Evolutionary conservation across 2,888 invertebrate species (phyloP).

Genomic region (Bellardia pandia): DNA sequence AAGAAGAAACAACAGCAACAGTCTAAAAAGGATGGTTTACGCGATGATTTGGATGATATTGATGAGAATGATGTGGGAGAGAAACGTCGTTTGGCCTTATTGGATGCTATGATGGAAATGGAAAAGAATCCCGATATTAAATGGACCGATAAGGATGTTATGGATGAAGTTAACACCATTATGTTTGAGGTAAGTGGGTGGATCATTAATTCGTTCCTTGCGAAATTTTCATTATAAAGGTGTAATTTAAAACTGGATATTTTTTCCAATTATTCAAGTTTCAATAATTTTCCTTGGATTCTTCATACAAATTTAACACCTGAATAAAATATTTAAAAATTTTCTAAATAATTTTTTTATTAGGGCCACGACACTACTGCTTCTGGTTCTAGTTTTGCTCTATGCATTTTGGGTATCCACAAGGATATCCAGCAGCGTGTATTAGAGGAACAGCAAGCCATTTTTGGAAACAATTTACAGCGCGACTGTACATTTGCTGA

Average conservation of each 20-base stretch:
- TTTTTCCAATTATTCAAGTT: too few relatives aligned
- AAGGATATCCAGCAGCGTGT: slow-evolving; percentile 91
- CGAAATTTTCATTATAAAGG: too few relatives aligned
- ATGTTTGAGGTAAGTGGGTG: slow-evolving; percentile 89
- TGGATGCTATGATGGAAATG: slow-evolving; percentile 94
- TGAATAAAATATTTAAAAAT: not conserved
- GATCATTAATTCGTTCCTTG: not conserved
- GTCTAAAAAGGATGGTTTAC: slow-evolving; percentile 85
- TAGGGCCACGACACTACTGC: slow-evolving; percentile 93
- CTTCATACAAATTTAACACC: too few relatives aligned
- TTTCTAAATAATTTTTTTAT: not conserved
- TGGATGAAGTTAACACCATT: slow-evolving; percentile 94
- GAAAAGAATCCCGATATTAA: slow-evolving; percentile 89
- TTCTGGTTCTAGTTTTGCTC: slow-evolving; percentile 93
- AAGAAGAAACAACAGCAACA: slow-evolving; percentile 61
- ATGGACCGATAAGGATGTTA: slow-evolving; percentile 91
- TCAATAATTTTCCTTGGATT: too few relatives aligned
- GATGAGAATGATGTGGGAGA: slow-evolving; percentile 91
- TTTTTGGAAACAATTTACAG: slow-evolving; percentile 90
- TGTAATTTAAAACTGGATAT: too few relatives aligned
- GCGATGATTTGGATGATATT: slow-evolving; percentile 91
- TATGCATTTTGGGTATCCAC: slow-evolving; percentile 92
- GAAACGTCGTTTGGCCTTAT: slow-evolving; percentile 93
- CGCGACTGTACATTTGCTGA: slow-evolving; percentile 91
- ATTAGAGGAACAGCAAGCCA: slow-evolving; percentile 89